Evolutionary conservation across 2,113 vertebrate species (phyloP).

Genomic region (Mormoops blainvillei): DNA sequence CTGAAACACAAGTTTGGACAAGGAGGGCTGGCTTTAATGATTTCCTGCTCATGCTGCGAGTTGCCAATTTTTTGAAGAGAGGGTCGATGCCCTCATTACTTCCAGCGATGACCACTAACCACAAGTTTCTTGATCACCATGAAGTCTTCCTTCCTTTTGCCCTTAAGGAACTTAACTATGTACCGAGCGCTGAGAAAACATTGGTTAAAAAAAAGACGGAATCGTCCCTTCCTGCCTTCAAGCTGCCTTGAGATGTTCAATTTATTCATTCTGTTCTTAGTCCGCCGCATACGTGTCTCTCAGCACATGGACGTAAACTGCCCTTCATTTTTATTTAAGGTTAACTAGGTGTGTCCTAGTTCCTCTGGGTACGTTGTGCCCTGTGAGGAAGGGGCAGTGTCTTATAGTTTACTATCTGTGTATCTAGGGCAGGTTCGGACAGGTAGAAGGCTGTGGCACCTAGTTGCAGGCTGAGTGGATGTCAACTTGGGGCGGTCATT

Average conservation of each 20-base stretch:
- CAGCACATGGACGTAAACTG: accelerated
- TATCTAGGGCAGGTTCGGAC: neutral
- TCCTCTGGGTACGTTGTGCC: neutral
- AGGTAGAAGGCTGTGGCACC: neutral
- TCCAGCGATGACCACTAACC: neutral
- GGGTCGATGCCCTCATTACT: accelerated
- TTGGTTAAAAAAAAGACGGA: neutral
- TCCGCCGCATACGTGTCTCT: accelerated
- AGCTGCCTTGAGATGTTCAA: neutral
- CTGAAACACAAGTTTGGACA: neutral
- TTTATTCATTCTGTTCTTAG: neutral
- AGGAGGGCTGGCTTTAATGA: neutral
- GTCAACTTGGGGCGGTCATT: neutral
- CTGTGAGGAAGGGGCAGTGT: neutral
- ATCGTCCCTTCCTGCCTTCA: neutral
- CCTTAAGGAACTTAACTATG: neutral
- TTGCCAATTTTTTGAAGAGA: neutral
- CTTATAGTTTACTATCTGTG: neutral
- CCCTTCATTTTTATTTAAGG: neutral
- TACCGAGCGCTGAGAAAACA: neutral
- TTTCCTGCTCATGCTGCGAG: neutral
- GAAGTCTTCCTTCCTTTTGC: neutral
- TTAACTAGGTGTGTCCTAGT: too few species aligned
- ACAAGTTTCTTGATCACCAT: neutral
- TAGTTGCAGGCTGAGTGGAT: neutral